These are phyloP conservation scores for Phymanthus crucifer DNA, from an alignment of 92 coral and sea anemone species.

Conservation along the genomic window DNA sequence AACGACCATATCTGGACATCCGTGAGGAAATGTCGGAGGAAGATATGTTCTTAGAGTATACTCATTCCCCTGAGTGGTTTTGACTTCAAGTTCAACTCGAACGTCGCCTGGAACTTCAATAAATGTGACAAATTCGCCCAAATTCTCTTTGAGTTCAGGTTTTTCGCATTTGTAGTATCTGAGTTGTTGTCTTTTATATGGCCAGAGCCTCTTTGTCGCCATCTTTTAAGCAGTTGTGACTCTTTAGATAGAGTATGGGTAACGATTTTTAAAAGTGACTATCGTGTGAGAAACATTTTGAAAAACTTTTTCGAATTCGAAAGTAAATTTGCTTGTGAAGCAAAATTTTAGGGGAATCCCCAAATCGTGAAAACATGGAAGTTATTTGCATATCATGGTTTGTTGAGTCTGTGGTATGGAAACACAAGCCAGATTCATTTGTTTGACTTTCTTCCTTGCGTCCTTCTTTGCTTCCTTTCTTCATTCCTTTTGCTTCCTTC, in stretches of 20 bases:
- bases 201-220: background rate
- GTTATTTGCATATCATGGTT: background rate
- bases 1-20: background rate
- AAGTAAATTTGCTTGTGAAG: background rate
- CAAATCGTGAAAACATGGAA: background rate
- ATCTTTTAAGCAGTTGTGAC: background rate
- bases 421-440: no score
- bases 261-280: background rate
- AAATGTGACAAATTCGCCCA: background rate
- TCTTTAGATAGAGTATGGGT: no score
- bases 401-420: no score
- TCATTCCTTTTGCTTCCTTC: no score
- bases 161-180: background rate
- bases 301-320: background rate
- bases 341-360: constrained; percentile 6
- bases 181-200: background rate
- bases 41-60: background rate
- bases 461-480: no score
- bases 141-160: background rate
- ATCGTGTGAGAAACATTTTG: background rate
- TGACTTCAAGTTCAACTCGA: background rate
- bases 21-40: background rate
- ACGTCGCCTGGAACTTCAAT: constrained; percentile 2
- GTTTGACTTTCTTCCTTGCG: no score
- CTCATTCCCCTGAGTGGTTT: background rate